Base-by-base conservation (phyloP, 92 coral and sea anemone species). In the Zoanthus gigantus region DNA sequence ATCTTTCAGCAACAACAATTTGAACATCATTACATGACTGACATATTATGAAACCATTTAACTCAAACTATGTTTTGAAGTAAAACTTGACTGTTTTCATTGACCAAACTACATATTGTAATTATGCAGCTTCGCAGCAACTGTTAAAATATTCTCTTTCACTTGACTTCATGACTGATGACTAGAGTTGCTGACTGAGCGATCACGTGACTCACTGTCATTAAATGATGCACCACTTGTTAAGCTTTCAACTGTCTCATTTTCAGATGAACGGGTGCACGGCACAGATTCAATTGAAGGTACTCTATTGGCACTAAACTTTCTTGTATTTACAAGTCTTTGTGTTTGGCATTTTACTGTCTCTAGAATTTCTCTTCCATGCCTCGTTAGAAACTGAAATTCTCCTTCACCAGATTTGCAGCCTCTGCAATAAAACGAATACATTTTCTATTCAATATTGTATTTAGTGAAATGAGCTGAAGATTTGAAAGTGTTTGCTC, bases 361-460 rank as follows among this genome's bases (percentile, higher is more conserved):
- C 84, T 93, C 98, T 65, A 97, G 90, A 78, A 97, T 97, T 86
- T 97, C 99, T 83, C 96, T 88, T 66, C 99, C 99, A 78, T 91
- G 98, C 10, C 98, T 95, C 15, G 99, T 92, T 11, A 97, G 89
- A 85, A 95, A 97, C 78, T 97, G 97, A 78, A 88, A 97, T 84
- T 93, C 97, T 23, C 99, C 98, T 83, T 95, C 94, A 4, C 96
- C 93, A 14, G 91, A 85, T 71, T 93, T 97, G 71, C 98, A 97
- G 54, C 95, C 96, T 78, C 99, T 95, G 90, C 7, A 91, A 87
- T n/a, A 28, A 44, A 82, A 61, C 63, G 29, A 76, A 14, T 56
- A 18, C 32, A 61, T 17, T 23, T 63, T 16, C n/a, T 58, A 10
- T 58, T 0, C 0, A 58, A 14, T 14, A 3, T 58, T 54, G n/a